Conservation (phyloP, 1,140 invertebrate genomes). For the Diachasmimorpha longicaudata region DNA sequence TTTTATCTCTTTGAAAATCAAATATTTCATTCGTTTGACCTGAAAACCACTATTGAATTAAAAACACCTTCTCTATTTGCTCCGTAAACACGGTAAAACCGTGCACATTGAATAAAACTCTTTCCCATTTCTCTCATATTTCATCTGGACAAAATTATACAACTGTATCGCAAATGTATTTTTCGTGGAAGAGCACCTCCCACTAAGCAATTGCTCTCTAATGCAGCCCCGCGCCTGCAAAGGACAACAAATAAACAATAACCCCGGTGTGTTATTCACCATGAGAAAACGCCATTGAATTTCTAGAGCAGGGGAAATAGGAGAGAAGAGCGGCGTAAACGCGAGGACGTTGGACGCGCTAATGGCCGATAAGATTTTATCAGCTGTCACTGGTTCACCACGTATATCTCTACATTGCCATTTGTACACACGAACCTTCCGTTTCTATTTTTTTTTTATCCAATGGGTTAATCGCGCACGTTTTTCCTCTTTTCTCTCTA, state of each 20-base stretch:
- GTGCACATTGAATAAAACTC: neutral
- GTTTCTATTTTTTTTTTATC: neutral
- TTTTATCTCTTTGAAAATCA: neutral
- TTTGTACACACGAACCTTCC: constrained; percentile 1
- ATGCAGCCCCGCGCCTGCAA: neutral
- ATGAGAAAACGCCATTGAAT: neutral
- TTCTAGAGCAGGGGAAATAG: neutral
- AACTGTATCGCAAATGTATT: neutral
- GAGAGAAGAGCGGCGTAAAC: neutral
- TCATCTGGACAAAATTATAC: neutral
- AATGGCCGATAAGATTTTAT: constrained; percentile 36
- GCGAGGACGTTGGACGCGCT: constrained; percentile 18
- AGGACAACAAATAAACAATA: neutral
- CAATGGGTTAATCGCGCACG: neutral
- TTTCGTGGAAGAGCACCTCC: neutral
- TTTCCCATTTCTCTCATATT: neutral
- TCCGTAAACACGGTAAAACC: neutral
- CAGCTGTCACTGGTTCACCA: constrained; percentile 29
- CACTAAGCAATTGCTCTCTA: neutral
- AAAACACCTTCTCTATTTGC: neutral
- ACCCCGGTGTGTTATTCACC: neutral
- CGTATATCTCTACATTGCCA: constrained; percentile 22
- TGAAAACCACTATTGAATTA: neutral
- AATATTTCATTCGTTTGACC: neutral
- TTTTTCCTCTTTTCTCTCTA: neutral